These are phyloP conservation scores for Crossocerus cetratus DNA, from an alignment of 2,888 invertebrate species.

Conservation along the genomic window DNA sequence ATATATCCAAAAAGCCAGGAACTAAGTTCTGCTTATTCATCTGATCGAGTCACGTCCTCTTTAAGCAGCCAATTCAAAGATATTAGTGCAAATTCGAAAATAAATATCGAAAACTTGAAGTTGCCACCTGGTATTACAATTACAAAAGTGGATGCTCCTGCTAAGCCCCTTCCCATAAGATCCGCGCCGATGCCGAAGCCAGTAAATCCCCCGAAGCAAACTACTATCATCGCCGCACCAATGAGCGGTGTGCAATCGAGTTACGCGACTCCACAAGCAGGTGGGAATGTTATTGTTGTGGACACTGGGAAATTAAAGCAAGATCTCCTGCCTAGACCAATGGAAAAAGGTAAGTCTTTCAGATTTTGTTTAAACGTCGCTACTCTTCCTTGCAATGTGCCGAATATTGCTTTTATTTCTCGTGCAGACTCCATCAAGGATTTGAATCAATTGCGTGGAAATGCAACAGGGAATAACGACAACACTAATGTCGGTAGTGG, in stretches of 20 bases:
- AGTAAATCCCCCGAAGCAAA: conserved; percentile 69
- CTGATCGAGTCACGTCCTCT: conserved; percentile 57
- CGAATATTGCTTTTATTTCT: neutral
- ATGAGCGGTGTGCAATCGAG: conserved; percentile 71
- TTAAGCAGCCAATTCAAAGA: conserved; percentile 70
- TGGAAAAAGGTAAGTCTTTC: conserved; percentile 64
- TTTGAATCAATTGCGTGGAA: neutral
- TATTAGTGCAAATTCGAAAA: conserved; percentile 63
- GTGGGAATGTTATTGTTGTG: conserved; percentile 81
- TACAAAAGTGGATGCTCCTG: conserved; percentile 82
- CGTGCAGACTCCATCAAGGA: neutral
- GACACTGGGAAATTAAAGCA: conserved; percentile 81
- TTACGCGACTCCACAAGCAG: conserved; percentile 72
- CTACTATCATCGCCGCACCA: conserved; percentile 75
- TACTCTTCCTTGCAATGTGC: conserved; percentile 1
- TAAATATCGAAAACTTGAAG: conserved; percentile 74
- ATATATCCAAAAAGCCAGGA: no score
- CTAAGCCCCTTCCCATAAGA: conserved; percentile 69
- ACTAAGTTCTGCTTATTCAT: neutral
- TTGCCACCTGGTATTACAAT: conserved; percentile 90
- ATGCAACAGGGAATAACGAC: neutral
- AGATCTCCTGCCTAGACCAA: conserved; percentile 70
- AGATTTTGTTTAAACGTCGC: neutral
- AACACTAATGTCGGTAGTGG: neutral
- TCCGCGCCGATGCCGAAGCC: conserved; percentile 69